Base-by-base conservation (phyloP, 2,113 vertebrate species). In the Plotosus lineatus region DNA sequence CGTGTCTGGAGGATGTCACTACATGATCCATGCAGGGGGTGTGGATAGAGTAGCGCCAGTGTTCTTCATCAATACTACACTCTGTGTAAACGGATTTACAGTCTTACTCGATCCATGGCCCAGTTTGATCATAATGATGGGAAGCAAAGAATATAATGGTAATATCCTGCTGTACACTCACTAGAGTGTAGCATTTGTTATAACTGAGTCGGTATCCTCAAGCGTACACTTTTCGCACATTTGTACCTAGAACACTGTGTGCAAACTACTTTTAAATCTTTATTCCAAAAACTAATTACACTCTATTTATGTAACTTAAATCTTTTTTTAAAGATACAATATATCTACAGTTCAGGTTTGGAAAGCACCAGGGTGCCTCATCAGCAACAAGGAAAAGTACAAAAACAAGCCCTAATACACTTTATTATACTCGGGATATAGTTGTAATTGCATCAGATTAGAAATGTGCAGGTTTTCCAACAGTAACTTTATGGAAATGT, bases 1-100 rank as follows among this genome's bases (percentile, higher is more conserved):
- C n/a, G 23, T 44, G 65, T 42, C 65, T 68, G 65, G 65, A 68
- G 11, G 65, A 68, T 68, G 65, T 42, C 21, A 38, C 61, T 42
- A n/a, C 65, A 68, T 68, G 38, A n/a, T 44, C 38, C 10, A 26
- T 15, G 38, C 9, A n/a, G 63, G 63, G 60, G 63, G 63, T 63
- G 31, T 36, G 36, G 3, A 23, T n/a, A 38, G 21, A 4, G 21
- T 66, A 65, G 61, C 8, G 9, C n/a, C 36, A n/a, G 21, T 68
- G 65, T 68, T 44, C 26, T 0, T 11, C n/a, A 17, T 46, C 42
- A 44, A 2, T 69, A 46, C 66, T 4, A 9, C 12, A 26, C 14
- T 71, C 12, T 28, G 6, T 28, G 2, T 42, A 69, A 69, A 28
- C 7, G 1, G 19, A 68, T 68, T n/a, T 68, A 68, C 33, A 9